Base-by-base conservation (phyloP, 2,797 vertebrate species). In the Huso huso region DNA sequence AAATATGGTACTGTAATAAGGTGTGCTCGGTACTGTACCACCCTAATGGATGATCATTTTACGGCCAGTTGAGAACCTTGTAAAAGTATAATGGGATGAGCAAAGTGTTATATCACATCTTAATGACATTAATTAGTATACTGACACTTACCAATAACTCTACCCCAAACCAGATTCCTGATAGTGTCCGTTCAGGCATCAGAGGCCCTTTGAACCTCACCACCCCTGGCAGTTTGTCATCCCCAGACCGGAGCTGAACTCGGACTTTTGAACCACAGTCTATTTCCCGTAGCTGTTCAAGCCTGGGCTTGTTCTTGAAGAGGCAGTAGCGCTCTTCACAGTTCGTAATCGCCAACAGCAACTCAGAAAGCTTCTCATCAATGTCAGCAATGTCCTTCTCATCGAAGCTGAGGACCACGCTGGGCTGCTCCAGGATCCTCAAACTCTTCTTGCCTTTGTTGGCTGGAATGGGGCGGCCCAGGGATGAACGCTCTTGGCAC, bases 321-420 rank as follows among this genome's bases (percentile, higher is more conserved):
- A 98, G 82, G 72, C 88, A 88, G 58, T 95, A 92, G 68, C 96
- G 90, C 79, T 98, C 97, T 77, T 99, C 97, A 62, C 94, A 97
- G 83, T 95, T 98, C 79, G 95, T 98, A 73, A 99, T 95, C n/a
- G 97, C 95, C 79, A 98, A 88, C 52, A 99, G 91, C 73, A 99
- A 78, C 81, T 99, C 96, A 0, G 95, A 94, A 71, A 94, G 81
- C 69, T 95, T 95, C 76, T 97, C 95, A 4, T 91, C 94, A 73
- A 99, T 90, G 84, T 97, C 95, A 73, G 90, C 75, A 61, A 94
- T 87, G 3, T 99, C 95, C 67, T 95, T 93, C 75, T 98, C 95
- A 1, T 99, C 96, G 74, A 98, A 88, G 71, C 92, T 90, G 63
- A 96, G 82, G 69, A 96, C 79, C 10, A 94, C 91, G 0, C 98